Evolutionary conservation across 2,797 vertebrate genomes (phyloP), one percentile per base, ranked within the genome.

Genomic region (Spheniscus humboldti): DNA sequence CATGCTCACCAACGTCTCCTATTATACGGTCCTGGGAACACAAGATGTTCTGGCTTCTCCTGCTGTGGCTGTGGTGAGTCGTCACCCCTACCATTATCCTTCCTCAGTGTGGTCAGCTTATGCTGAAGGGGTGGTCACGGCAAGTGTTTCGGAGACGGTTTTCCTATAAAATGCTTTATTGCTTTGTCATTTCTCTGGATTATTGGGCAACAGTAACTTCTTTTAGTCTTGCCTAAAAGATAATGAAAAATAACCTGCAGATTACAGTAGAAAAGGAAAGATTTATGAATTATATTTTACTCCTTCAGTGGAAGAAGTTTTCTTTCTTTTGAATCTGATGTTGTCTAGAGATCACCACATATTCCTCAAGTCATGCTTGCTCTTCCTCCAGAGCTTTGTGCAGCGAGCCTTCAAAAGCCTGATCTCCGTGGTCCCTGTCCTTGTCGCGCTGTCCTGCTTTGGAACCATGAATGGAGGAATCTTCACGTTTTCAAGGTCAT

Each of bases 51-150:
- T 98, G 94, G 96, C 96, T 69, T 98, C 98, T 82, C 95, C 97
- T 86, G 98, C 98, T 43, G 98, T 98, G n/a, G 98, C 98, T 88
- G 97, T 98, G 97, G 98, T 98, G 77, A 97, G 97, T 93, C 4
- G 9, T 43, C 27, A 47, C 24, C 39, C 48, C 19, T 55, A 2
- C 11, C 1, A 3, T 63, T 67, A 37, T 8, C 63, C 33, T 41
- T 56, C 74, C 69, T 62, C 11, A 10, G 28, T 24, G 60, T n/a
- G 41, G 39, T 69, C 37, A 52, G 48, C 27, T 86, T 86, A 14
- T 56, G 45, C 43, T 60, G 48, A 47, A 86, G 18, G 48, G 62
- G 30, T 33, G 19, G 17, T 47, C 33, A 28, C 16, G n/a, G 27
- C 67, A 90, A 37, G 37, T 5, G 39, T 82, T 76, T 82, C 11